Evolutionary conservation across 1,140 invertebrate genomes (phyloP).

Genomic region (Drosophila melanica): DNA sequence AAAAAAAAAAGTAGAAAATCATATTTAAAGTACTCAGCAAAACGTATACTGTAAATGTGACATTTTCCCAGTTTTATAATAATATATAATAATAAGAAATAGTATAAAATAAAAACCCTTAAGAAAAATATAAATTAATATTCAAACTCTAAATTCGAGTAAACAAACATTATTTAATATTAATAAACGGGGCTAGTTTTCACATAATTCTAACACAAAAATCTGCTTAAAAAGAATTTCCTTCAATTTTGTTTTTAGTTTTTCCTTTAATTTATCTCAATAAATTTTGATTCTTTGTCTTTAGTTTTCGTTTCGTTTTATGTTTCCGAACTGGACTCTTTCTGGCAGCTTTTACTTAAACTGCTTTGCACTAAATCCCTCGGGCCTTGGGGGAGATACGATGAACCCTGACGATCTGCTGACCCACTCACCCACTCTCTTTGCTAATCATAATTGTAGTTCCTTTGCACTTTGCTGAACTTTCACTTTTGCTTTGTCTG

Average conservation of each 20-base stretch:
- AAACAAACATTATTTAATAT: too few relatives aligned
- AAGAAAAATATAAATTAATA: too few relatives aligned
- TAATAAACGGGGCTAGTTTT: too few relatives aligned
- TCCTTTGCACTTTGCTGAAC: constrained; percentile 23
- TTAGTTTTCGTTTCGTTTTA: neutral
- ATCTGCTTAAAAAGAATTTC: neutral
- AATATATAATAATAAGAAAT: too few relatives aligned
- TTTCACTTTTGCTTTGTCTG: constrained; percentile 58
- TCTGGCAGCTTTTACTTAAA: constrained; percentile 3
- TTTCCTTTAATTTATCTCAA: neutral
- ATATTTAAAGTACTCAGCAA: too few relatives aligned
- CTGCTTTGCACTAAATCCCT: constrained; percentile 12
- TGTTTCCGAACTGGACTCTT: constrained; percentile 3
- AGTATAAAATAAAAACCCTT: too few relatives aligned
- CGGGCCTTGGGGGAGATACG: constrained; percentile 12
- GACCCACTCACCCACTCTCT: constrained; percentile 26
- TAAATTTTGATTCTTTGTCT: neutral
- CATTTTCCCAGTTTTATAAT: too few relatives aligned
- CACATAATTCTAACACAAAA: too few relatives aligned
- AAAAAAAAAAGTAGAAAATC: too few relatives aligned
- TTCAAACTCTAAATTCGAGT: too few relatives aligned
- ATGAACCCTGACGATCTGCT: constrained; percentile 8
- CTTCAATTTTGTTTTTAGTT: neutral
- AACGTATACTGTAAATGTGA: too few relatives aligned
- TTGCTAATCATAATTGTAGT: constrained; percentile 23